phyloP scores from a whole-genome alignment of 2,888 invertebrate genomes.

The Drosophila basisetae region DNA sequence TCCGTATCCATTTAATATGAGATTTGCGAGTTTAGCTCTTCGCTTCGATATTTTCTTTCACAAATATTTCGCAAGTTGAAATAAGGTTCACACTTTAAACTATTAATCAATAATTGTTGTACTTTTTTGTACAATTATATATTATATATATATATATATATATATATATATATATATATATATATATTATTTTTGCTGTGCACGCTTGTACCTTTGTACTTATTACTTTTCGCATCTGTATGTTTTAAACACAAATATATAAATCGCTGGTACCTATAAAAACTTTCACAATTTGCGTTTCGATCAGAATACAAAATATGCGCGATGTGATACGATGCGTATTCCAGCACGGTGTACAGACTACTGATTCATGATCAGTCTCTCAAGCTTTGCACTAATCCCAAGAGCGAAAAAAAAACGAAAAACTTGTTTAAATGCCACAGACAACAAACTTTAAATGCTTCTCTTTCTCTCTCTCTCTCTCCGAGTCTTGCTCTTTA shows the following conservation, averaged over 20 bases:
- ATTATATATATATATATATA: background rate
- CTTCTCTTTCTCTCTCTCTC: background rate
- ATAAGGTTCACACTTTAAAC: background rate
- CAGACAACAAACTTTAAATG: conserved; percentile 47
- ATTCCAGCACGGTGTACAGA: conserved; percentile 46
- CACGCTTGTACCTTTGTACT: conserved; percentile 10
- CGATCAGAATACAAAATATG: conserved; percentile 21
- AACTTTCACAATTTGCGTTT: conserved; percentile 65
- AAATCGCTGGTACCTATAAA: conserved; percentile 56
- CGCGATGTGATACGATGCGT: conserved; percentile 34
- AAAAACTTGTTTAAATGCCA: conserved; percentile 54
- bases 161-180: background rate
- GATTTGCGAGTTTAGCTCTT: background rate
- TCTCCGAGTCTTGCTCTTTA: background rate
- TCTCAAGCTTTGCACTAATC: conserved; percentile 32
- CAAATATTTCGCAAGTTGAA: background rate
- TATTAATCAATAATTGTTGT: background rate
- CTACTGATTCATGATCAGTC: conserved; percentile 45
- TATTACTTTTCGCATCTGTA: conserved; percentile 37
- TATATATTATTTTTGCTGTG: background rate
- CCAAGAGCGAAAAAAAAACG: conserved; percentile 26
- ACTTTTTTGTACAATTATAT: background rate
- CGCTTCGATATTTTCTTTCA: background rate
- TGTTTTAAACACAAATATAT: conserved; percentile 47
- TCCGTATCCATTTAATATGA: background rate